Evolutionary conservation across 2,888 invertebrate species (phyloP), one percentile per base, ranked within the genome.

Genomic region (Oscheius sp.): DNA sequence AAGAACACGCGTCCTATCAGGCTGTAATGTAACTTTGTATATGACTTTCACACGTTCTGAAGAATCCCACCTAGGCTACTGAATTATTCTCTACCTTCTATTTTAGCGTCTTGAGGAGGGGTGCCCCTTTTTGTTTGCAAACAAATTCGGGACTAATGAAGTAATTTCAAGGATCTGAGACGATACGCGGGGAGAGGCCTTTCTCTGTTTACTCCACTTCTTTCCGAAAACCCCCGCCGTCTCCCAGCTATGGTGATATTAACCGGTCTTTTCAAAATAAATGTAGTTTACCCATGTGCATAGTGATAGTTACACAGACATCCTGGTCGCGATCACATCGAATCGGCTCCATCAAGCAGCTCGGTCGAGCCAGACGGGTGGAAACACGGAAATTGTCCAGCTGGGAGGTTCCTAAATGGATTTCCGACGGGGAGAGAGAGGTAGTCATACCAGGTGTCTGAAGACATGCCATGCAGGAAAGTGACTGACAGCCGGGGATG

Each of bases 241-340:
- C 32, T 33, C 58, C 63, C 21, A 29, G 48, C 42, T 35, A 48
- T 47, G 63, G 48, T 29, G 33, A 63, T 47, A 50, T 63, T 53
- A 4, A 1, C 29, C 63, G 50, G 63, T 63, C 48, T 48, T 51
- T 60, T 35, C 35, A 60, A 35, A 35, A 60, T 60, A 60, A 32
- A 32, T 9, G 58, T 13, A n/a, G 9, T 62, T 62, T 47, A 83
- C 82, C 82, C 42, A 85, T 78, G 68, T 87, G 85, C 87, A 86
- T 86, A 32, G 86, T 85, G 53, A 87, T 84, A 0, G 86, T 87
- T n/a, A 85, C 87, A 72, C 87, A 87, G 33, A 85, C 83, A 73
- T 86, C 86, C 68, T 87, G 87, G 74, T 86, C 84, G 53, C 84
- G 76, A 70, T 84, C 85, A 74, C 87, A 87, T 58, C 82, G 77